These are phyloP conservation scores for Characodon lateralis DNA, from an alignment of 2,797 vertebrate genomes.

Conservation along the genomic window DNA sequence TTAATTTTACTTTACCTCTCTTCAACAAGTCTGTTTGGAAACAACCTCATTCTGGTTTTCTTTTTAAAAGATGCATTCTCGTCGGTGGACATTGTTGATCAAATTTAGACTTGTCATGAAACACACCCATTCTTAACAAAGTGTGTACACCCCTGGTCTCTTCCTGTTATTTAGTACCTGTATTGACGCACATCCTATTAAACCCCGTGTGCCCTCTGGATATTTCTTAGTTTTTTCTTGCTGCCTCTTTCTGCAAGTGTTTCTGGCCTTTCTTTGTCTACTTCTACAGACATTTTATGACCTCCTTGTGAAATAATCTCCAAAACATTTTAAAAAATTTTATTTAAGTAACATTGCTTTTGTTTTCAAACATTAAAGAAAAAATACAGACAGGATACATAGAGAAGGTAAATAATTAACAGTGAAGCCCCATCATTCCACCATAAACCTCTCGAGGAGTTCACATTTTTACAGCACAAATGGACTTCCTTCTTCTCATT, in stretches of 20 bases:
- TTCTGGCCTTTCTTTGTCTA: conserved; percentile 1
- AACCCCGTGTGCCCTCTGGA: conserved; percentile 75
- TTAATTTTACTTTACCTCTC: not conserved
- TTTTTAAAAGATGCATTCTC: not conserved
- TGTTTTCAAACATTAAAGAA: conserved; percentile 47
- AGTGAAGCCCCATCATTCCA: conserved; percentile 55
- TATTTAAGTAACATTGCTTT: not conserved
- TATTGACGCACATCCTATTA: conserved; percentile 84
- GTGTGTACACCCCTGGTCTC: conserved; percentile 78
- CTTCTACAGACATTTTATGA: conserved; percentile 9
- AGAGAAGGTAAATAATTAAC: conserved; percentile 63
- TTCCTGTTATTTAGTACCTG: conserved; percentile 88
- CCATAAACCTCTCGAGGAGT: conserved; percentile 67
- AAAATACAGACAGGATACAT: conserved; percentile 67
- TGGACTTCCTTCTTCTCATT: conserved; percentile 80
- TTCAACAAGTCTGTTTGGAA: conserved; percentile 1
- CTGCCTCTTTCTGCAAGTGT: conserved; percentile 10
- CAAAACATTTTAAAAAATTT: not conserved
- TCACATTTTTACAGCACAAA: conserved; percentile 74
- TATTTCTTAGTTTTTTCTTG: conserved; percentile 51
- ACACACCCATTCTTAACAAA: conserved; percentile 79
- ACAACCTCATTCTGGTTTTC: conserved; percentile 6
- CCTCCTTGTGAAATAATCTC: not conserved
- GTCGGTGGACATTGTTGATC: conserved; percentile 33
- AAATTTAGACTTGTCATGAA: conserved; percentile 66